These are phyloP conservation scores for Megalops cyprinoides DNA, from an alignment of 2,797 vertebrate species.

Conservation along the genomic window DNA sequence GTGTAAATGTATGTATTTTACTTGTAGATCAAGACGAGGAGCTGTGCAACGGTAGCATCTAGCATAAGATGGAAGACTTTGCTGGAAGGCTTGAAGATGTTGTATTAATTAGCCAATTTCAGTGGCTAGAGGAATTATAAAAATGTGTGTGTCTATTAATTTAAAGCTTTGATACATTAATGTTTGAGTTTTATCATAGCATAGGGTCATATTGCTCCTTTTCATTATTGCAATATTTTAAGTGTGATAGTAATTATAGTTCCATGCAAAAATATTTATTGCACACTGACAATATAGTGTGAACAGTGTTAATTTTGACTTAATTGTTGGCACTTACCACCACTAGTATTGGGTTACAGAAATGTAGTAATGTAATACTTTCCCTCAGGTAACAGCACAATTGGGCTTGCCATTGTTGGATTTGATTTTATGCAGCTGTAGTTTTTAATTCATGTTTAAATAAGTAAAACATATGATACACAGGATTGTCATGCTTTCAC, in stretches of 20 bases:
- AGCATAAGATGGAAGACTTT: neutral
- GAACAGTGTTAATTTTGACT: neutral
- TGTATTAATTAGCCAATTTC: neutral
- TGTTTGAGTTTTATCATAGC: neutral
- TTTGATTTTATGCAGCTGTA: too few species aligned
- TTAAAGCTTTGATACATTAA: neutral
- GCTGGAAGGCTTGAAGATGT: neutral
- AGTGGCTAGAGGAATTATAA: neutral
- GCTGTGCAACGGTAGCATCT: constrained; percentile 61
- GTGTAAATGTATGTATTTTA: constrained; percentile 30
- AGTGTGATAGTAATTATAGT: neutral
- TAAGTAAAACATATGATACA: neutral
- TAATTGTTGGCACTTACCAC: neutral
- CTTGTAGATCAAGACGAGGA: constrained; percentile 66
- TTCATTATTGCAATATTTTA: neutral
- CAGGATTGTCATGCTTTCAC: too few species aligned
- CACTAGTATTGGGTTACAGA: too few species aligned
- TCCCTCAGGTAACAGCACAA: too few species aligned
- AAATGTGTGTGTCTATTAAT: neutral
- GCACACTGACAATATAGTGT: constrained; percentile 1
- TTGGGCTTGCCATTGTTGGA: too few species aligned
- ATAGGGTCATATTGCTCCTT: neutral
- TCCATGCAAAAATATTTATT: neutral
- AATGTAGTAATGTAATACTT: too few species aligned
- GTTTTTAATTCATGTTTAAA: too few species aligned